A percentile compares a stretch with the other conserved stretches of the same genome.
Conservation (phyloP, 2,797 vertebrate genomes). For the Alectoris magna region DNA sequence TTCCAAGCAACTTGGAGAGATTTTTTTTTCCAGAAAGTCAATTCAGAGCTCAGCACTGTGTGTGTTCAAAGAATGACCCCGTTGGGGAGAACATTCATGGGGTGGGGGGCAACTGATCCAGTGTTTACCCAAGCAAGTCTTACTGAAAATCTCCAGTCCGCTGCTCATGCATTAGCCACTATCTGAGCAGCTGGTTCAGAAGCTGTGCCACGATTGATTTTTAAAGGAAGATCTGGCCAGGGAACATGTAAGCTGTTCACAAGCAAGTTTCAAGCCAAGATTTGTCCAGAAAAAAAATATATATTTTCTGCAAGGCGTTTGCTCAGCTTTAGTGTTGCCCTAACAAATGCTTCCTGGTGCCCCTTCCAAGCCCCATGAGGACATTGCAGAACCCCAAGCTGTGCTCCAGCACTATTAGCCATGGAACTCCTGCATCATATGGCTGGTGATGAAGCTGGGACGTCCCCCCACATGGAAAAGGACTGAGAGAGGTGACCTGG, state of each 20-base stretch:
- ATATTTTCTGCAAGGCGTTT: background rate
- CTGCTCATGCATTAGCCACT: background rate
- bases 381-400: background rate
- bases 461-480: background rate
- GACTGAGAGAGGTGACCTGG: background rate
- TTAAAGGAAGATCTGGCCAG: background rate
- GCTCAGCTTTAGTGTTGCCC: background rate
- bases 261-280: background rate
- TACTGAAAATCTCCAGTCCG: background rate
- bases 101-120: background rate
- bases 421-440: rapidly evolving
- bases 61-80: background rate
- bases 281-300: background rate
- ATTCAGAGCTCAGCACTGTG: background rate
- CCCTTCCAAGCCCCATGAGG: background rate
- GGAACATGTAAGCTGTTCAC: background rate
- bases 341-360: rapidly evolving
- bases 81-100: background rate
- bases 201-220: background rate
- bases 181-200: background rate
- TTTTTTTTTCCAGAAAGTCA: background rate
- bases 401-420: background rate
- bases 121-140: background rate
- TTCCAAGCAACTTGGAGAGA: background rate
- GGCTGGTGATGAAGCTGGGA: background rate